Conservation (phyloP, 2,888 invertebrate species). For the Venusia cambrica region DNA sequence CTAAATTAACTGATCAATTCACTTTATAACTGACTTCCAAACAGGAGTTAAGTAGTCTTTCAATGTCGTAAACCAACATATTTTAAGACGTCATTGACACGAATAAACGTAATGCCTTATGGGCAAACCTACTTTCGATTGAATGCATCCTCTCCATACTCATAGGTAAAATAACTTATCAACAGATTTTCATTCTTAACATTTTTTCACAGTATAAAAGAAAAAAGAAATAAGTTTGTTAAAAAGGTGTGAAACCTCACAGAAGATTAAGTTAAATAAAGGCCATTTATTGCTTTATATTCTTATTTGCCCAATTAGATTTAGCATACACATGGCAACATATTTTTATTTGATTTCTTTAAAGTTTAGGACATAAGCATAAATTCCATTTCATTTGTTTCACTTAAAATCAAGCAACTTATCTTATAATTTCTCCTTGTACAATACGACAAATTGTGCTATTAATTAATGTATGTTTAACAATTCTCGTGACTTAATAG, state of each 20-base stretch:
- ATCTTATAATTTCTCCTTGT: constrained; percentile 25
- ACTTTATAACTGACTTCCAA: too few species aligned
- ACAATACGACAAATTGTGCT: constrained; percentile 41
- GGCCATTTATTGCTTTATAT: constrained; percentile 39
- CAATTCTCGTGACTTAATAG: too few species aligned
- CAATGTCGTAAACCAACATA: too few species aligned
- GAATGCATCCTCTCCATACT: too few species aligned
- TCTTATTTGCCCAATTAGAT: constrained; percentile 19
- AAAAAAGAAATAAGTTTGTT: neutral
- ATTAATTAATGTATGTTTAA: too few species aligned
- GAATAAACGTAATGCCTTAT: too few species aligned
- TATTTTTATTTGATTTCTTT: constrained; percentile 21
- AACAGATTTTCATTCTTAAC: constrained; percentile 1
- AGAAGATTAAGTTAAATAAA: constrained; percentile 3
- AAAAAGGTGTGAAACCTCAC: neutral
- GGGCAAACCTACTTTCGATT: too few species aligned
- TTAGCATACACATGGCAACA: constrained; percentile 26
- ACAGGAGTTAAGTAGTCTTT: too few species aligned
- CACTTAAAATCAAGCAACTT: constrained; percentile 39
- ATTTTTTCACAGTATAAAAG: neutral
- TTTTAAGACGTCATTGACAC: too few species aligned
- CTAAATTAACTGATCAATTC: constrained; percentile 35
- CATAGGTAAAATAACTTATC: too few species aligned
- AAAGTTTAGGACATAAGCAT: constrained; percentile 15
- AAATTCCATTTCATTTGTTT: constrained; percentile 17